Evolutionary conservation across 2,113 vertebrate genomes (phyloP).

Genomic region (Todiramphus chloris): DNA sequence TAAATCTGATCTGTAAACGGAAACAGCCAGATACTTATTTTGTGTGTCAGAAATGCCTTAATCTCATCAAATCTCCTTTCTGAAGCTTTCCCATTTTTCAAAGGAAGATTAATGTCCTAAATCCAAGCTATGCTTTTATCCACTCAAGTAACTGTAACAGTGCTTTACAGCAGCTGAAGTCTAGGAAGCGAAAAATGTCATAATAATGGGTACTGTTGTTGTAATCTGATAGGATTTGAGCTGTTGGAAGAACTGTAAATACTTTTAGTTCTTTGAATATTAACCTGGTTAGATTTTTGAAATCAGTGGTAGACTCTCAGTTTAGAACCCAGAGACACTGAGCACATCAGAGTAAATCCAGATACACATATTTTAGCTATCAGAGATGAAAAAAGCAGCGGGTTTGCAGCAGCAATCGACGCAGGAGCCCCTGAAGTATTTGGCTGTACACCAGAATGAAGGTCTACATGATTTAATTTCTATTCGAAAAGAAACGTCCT

Average conservation of each 20-base stretch:
- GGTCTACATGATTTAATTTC: not conserved
- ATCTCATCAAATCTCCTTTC: slow-evolving; percentile 53
- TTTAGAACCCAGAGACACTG: not conserved
- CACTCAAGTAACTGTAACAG: not conserved
- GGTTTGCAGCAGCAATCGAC: not conserved
- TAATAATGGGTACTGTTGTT: not conserved
- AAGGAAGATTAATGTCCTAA: slow-evolving; percentile 52
- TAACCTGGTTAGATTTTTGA: not conserved
- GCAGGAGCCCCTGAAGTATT: not conserved
- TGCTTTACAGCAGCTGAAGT: not conserved
- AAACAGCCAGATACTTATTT: not conserved
- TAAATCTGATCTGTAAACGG: not conserved
- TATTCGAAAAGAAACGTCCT: not conserved
- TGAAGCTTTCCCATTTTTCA: slow-evolving; percentile 25
- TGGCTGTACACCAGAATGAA: not conserved
- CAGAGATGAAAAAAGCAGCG: not conserved
- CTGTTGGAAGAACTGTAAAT: not conserved
- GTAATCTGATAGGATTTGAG: slow-evolving; percentile 9
- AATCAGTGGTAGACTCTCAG: not conserved
- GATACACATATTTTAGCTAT: not conserved
- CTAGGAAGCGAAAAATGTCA: not conserved
- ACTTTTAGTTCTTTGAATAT: not conserved
- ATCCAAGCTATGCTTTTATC: slow-evolving; percentile 21
- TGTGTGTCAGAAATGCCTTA: slow-evolving; percentile 41
- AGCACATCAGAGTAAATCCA: not conserved